phyloP scores from a whole-genome alignment of 1,140 invertebrate species.

The Diabrotica virgifera region DNA sequence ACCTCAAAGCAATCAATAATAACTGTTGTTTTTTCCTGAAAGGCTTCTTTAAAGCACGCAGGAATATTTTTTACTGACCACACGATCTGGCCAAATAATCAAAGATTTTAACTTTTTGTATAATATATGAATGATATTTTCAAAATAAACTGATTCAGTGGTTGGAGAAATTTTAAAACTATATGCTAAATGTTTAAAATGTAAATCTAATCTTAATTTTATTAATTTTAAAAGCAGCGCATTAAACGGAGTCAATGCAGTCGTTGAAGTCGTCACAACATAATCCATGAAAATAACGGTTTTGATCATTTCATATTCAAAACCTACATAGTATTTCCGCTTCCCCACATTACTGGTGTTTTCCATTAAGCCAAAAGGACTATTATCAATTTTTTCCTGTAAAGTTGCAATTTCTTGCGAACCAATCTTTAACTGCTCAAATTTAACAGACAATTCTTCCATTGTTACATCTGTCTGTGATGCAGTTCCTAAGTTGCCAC shows the following conservation, averaged over 20 bases:
- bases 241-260: slow-evolving; percentile 12
- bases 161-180: slow-evolving; percentile 18
- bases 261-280: slow-evolving; percentile 2
- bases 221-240: slow-evolving; percentile 15
- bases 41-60: not conserved
- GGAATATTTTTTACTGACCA: not conserved
- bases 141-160: slow-evolving; percentile 5
- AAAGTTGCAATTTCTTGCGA: slow-evolving; percentile 18
- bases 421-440: slow-evolving; percentile 10
- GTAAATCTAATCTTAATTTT: slow-evolving; percentile 18
- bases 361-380: slow-evolving; percentile 16
- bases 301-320: slow-evolving; percentile 15
- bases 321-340: slow-evolving; percentile 18
- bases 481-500: no score
- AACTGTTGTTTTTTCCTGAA: not conserved
- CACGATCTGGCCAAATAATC: not conserved
- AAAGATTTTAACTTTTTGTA: not conserved
- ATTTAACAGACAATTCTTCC: slow-evolving; percentile 3
- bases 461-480: slow-evolving; percentile 19
- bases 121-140: slow-evolving; percentile 16
- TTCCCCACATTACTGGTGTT: no score
- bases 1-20: no score
- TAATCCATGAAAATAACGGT: slow-evolving; percentile 7
- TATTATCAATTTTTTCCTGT: slow-evolving; percentile 13
- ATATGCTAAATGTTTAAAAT: slow-evolving; percentile 20